Percentiles rank a stretch among this genome's conserved stretches.
Evolutionary conservation across 2,113 vertebrate species (phyloP).

Genomic region (Dolichotis patagonum): DNA sequence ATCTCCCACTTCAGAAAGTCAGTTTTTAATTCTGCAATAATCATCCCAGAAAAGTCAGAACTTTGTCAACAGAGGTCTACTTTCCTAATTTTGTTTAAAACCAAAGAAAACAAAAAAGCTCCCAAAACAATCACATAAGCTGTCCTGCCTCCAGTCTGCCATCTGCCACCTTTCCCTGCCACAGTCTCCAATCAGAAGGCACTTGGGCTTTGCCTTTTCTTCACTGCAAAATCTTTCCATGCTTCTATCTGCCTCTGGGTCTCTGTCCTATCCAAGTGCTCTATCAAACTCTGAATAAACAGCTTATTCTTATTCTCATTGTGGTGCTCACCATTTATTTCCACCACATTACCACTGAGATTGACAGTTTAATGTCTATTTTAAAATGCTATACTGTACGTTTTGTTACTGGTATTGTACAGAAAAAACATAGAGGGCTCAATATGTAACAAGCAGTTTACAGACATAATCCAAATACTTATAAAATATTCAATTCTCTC

Average conservation of each 20-base stretch:
- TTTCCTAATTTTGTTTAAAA: background rate
- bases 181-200: background rate
- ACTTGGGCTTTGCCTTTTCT: background rate
- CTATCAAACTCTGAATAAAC: background rate
- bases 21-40: background rate
- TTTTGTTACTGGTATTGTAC: background rate
- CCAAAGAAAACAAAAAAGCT: background rate
- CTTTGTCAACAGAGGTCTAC: background rate
- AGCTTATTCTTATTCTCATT: background rate
- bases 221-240: background rate
- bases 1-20: background rate
- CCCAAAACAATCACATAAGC: background rate
- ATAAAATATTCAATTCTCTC: background rate
- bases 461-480: background rate
- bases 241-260: background rate
- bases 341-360: background rate
- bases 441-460: slow-evolving; percentile 3
- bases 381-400: background rate
- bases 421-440: slow-evolving; percentile 7
- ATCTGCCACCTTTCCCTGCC: background rate
- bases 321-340: background rate
- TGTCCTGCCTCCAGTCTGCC: background rate
- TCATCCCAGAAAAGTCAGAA: background rate
- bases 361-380: background rate
- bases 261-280: background rate